Evolutionary conservation across 2,888 invertebrate genomes (phyloP).

Genomic region (Tetragonula carbonaria): DNA sequence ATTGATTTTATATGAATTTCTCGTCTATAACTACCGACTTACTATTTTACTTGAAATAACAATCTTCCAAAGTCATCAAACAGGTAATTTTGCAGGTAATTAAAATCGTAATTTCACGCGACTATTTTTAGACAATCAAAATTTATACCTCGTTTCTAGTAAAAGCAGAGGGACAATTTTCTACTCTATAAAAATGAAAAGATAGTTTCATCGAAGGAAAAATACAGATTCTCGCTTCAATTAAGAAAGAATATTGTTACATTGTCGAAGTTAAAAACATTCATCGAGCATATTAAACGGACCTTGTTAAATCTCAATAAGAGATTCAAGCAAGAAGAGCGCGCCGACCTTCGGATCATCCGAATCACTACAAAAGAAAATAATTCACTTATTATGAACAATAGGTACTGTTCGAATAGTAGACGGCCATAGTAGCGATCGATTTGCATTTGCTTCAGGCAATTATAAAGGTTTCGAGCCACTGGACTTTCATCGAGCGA

Average conservation of each 20-base stretch:
- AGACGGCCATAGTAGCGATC: constrained; percentile 43
- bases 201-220: neutral
- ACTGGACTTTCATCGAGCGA: constrained; percentile 19
- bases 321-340: constrained; percentile 21
- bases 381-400: constrained; percentile 57
- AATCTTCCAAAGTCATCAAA: neutral
- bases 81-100: neutral
- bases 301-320: constrained; percentile 49
- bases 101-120: neutral
- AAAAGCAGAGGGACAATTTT: too few species aligned
- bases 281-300: constrained; percentile 4
- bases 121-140: neutral
- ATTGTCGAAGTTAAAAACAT: constrained; percentile 18
- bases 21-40: neutral
- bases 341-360: constrained; percentile 50
- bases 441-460: constrained; percentile 50
- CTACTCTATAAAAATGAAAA: too few species aligned
- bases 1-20: neutral
- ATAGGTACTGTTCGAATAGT: constrained; percentile 41
- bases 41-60: neutral
- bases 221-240: neutral
- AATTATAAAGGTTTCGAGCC: constrained; percentile 19
- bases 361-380: constrained; percentile 44
- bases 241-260: neutral
- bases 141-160: neutral